phyloP scores from a whole-genome alignment of 2,888 invertebrate genomes.

The Linnaemya tessellans region DNA sequence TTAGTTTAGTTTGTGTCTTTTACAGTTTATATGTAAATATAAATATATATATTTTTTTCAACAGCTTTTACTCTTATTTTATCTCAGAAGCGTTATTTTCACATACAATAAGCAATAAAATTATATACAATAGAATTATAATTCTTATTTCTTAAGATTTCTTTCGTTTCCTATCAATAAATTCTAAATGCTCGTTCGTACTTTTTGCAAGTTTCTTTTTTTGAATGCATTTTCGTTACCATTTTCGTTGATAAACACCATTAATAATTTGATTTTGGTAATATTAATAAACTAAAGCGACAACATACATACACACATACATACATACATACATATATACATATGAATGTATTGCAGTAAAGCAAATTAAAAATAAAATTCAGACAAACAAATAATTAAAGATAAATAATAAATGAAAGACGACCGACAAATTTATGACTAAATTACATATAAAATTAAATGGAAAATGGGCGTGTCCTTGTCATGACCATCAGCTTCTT shows the following conservation, averaged over 20 bases:
- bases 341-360: not conserved
- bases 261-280: slow-evolving; percentile 22
- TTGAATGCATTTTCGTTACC: slow-evolving; percentile 8
- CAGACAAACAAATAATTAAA: not conserved
- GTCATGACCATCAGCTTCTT: slow-evolving; percentile 36
- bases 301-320: slow-evolving; percentile 14
- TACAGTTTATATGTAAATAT: slow-evolving; percentile 2
- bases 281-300: slow-evolving; percentile 58
- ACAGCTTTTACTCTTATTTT: slow-evolving; percentile 42
- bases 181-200: slow-evolving; percentile 17
- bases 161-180: slow-evolving; percentile 30
- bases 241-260: slow-evolving; percentile 63
- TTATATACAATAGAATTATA: slow-evolving; percentile 64
- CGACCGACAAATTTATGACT: slow-evolving; percentile 44
- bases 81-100: slow-evolving; percentile 40
- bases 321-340: not conserved
- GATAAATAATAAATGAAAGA: slow-evolving; percentile 6
- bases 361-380: slow-evolving; percentile 35
- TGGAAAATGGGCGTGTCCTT: slow-evolving; percentile 37
- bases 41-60: not conserved
- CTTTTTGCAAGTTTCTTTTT: slow-evolving; percentile 17
- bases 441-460: slow-evolving; percentile 39
- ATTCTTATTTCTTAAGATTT: slow-evolving; percentile 11
- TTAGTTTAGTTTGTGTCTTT: not conserved
- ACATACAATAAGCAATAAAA: slow-evolving; percentile 44